Percentiles rank a stretch among this genome's conserved stretches.
Conservation (phyloP, 2,888 invertebrate species). For the Eupsilia transversa region DNA sequence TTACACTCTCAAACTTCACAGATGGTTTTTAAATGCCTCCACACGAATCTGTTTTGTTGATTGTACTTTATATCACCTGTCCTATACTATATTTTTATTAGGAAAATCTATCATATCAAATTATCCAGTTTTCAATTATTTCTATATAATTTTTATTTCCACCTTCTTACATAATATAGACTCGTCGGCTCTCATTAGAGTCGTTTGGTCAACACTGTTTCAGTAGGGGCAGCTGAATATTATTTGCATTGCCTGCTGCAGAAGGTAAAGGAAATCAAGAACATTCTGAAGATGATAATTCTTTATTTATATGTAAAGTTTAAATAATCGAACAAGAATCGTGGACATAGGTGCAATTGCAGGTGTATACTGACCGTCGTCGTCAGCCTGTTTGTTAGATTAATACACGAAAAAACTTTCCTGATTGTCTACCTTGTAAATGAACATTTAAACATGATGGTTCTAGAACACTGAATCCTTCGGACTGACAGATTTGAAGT, state of each 20-base stretch:
- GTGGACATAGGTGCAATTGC: neutral
- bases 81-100: neutral
- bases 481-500: neutral
- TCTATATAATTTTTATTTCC: neutral
- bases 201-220: neutral
- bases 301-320: neutral
- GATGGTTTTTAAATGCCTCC: neutral
- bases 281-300: neutral
- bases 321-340: neutral
- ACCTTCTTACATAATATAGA: neutral
- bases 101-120: neutral
- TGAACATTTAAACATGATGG: neutral
- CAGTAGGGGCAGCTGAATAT: no score
- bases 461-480: neutral
- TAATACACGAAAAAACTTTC: neutral
- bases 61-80: neutral
- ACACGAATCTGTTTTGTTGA: neutral
- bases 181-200: neutral
- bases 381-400: neutral
- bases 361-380: neutral
- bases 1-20: neutral
- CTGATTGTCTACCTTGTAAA: neutral
- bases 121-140: neutral
- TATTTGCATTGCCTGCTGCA: neutral
- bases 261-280: neutral